Conservation (phyloP, 2,888 invertebrate species). For the Caradrina clavipalpis region DNA sequence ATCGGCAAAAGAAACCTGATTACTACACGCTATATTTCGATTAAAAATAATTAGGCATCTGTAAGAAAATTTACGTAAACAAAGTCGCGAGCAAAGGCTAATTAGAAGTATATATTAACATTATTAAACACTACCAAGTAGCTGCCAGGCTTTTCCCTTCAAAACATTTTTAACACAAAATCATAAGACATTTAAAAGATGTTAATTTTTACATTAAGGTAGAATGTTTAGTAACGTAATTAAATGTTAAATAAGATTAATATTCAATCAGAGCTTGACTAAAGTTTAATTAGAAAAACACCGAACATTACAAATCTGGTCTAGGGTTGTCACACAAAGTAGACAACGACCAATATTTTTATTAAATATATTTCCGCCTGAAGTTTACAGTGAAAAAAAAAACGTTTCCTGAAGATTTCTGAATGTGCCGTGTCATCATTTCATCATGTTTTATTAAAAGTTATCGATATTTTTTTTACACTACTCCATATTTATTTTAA, state of each 20-base stretch:
- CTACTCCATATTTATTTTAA: no score
- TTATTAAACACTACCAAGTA: not conserved
- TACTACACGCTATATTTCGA: no score
- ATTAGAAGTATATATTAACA: no score
- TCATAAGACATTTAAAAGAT: not conserved
- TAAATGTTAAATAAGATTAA: slow-evolving; percentile 44
- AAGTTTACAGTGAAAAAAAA: not conserved
- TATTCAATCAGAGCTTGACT: slow-evolving; percentile 41
- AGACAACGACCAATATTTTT: not conserved
- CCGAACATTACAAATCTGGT: slow-evolving; percentile 18
- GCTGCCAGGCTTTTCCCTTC: not conserved
- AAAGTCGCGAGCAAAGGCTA: no score
- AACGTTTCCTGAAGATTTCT: no score
- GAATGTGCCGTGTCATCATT: no score
- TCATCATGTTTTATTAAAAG: no score
- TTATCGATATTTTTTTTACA: no score
- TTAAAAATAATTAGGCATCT: no score
- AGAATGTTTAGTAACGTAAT: slow-evolving; percentile 27
- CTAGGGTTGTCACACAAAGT: slow-evolving; percentile 29
- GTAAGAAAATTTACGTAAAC: no score
- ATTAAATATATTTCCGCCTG: no score
- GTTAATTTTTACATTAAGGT: slow-evolving; percentile 20
- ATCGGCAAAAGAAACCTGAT: no score
- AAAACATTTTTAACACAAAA: not conserved
- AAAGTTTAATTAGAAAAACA: slow-evolving; percentile 50